phyloP scores from a whole-genome alignment of 2,888 invertebrate species.

The Cryptosula pallasiana region DNA sequence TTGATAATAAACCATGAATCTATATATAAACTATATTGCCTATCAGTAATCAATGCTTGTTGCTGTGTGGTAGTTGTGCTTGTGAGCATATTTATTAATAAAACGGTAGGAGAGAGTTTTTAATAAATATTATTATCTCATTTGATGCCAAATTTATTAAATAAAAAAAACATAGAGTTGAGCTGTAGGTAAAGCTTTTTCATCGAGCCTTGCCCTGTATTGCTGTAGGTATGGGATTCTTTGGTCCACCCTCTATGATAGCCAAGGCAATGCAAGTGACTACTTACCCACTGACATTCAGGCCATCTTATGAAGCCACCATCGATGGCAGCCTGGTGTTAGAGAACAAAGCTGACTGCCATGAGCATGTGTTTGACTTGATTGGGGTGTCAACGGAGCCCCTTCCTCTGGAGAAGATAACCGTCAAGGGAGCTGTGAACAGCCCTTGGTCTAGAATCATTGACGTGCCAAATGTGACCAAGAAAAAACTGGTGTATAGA shows the following conservation, averaged over 20 bases:
- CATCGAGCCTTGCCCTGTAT: background rate
- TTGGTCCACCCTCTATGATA: conserved; percentile 41
- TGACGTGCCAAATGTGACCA: conserved; percentile 48
- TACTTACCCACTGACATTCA: conserved; percentile 47
- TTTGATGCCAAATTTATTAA: no score
- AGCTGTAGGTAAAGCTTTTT: background rate
- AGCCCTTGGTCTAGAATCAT: conserved; percentile 23
- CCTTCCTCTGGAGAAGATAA: conserved; percentile 47
- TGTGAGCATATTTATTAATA: no score
- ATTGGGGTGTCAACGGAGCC: conserved; percentile 46
- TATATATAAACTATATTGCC: no score
- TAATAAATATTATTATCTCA: no score
- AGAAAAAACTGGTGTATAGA: conserved; percentile 44
- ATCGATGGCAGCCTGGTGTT: conserved; percentile 45
- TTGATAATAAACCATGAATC: no score
- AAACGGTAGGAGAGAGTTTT: no score
- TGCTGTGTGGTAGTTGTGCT: no score
- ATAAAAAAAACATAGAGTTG: no score
- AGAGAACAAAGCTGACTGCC: conserved; percentile 44
- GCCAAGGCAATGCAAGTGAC: conserved; percentile 46
- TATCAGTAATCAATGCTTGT: no score
- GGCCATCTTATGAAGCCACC: conserved; percentile 44
- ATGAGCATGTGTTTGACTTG: conserved; percentile 45
- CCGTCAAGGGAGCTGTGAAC: conserved; percentile 43
- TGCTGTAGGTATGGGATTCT: conserved; percentile 35